Base-by-base conservation (phyloP, 2,888 invertebrate genomes). In the Lottia gigantea region DNA sequence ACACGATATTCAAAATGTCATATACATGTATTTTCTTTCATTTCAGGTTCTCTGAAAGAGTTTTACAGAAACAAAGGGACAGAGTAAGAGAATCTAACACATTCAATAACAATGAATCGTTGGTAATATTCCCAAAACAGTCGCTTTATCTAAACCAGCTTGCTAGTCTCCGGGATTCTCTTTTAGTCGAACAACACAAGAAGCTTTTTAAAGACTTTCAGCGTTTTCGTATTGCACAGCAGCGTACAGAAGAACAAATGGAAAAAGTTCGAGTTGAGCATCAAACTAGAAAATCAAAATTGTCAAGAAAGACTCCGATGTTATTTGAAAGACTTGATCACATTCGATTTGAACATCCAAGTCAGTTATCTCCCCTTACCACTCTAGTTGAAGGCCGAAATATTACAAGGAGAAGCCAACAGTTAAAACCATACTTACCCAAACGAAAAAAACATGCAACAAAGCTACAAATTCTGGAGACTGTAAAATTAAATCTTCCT, bases 401-500 rank as follows among this genome's bases (percentile, higher is more conserved):
- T 11, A 23, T 40, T 40, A 11, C 7, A 6, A 8, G 40, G 7
- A 4, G 40, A 40, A 40, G 40, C 7, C 40, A 3, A 40, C 40
- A 11, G 55, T 23, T 55, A 11, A 23, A 55, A 19, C 4, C 55
- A 3, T 11, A 1, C 15, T 23, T 23, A 23, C 55, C 55, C 3
- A 23, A 23, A 3, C 55, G 55, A 55, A 55, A 55, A 11, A 55
- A 55, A 55, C 2, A 12, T 0, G 14, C 23, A 55, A 14, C 55
- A 55, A 55, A 55, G 23, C 55, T 71, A 61, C 71, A 75, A n/a
- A 71, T 81, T 11, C 81, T 82, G 19, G 82, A 82, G 55, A 80
- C 74, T 62, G 75, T 81, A 11, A 74, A 77, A 46, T 49, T 76
- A 15, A 83, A 82, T 72, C 72, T 83, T 0, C 81, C 80, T 66